These are phyloP conservation scores for Ascaphus truei DNA, from an alignment of 2,113 vertebrate species.

Conservation along the genomic window DNA sequence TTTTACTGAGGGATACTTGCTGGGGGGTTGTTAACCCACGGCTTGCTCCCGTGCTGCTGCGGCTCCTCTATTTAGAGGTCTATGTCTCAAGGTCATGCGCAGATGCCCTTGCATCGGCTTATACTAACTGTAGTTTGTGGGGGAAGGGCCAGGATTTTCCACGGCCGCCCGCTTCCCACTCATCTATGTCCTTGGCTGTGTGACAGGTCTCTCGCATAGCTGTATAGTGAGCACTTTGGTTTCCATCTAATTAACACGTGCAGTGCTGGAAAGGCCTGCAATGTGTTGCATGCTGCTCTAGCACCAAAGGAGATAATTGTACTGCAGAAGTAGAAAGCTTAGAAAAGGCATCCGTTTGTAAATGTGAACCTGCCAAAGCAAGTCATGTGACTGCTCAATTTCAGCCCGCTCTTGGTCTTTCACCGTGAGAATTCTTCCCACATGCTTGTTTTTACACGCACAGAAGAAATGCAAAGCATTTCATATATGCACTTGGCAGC, in stretches of 20 bases:
- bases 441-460: neutral
- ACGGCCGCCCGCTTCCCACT: neutral
- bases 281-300: neutral
- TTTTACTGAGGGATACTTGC: too few relatives aligned
- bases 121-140: neutral
- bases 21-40: too few relatives aligned
- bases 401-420: neutral
- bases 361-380: neutral
- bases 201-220: neutral
- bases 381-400: slow-evolving; percentile 8
- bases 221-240: neutral
- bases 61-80: neutral
- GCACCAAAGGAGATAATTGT: too few relatives aligned
- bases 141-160: neutral
- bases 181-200: slow-evolving; percentile 11
- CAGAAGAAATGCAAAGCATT: neutral
- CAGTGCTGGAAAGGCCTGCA: neutral
- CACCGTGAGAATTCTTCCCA: neutral
- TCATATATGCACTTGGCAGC: neutral
- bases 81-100: neutral
- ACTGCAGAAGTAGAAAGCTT: neutral
- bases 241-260: neutral
- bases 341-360: too few relatives aligned
- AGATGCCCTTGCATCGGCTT: neutral
- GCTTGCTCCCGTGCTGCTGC: too few relatives aligned